Base-by-base conservation (phyloP, 2,797 vertebrate genomes). In the Phylloscopus collybita region DNA sequence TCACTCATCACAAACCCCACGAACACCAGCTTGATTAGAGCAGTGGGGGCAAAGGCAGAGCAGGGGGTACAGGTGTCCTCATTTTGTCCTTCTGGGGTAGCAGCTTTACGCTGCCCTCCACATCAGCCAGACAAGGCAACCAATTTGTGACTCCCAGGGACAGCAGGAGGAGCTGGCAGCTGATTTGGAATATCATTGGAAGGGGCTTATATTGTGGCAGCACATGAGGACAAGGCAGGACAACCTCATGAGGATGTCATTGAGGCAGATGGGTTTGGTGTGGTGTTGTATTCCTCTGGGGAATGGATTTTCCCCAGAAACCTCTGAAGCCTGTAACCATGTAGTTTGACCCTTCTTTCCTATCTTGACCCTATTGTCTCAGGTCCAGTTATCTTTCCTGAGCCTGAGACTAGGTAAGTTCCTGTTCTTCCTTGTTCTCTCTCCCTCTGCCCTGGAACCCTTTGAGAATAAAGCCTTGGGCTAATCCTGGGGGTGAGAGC, bases 191-290 rank as follows among this genome's bases (percentile, higher is more conserved):
- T 44, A 8, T 60, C 54, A 47, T 53, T 78, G n/a, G 9, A 32
- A 65, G 21, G 16, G 13, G 16, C 10, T 18, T 71, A 64, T 80
- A 40, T 30, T 42, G 40, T 72, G 69, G 16, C 2, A 7, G n/a
- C 40, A 22, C 9, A 1, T 3, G 29, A 19, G 32, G 29, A 14
- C 5, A 1, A 57, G 60, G 76, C 17, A 73, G 32, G 40, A 86
- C 27, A 30, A 59, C 27, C 81, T 40, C 5, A 21, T 57, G 76
- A 69, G 40, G 34, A 49, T 0, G 1, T 17, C 54, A 12, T 1
- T 62, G 73, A 53, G 5, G 3, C 23, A 66, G 47, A 22, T 0
- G 1, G 29, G 20, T 34, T 25, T 61, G 64, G 16, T 0, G 1
- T 13, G 62, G 40, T 40, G 40, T 14, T 40, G 40, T 15, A 40